These are phyloP conservation scores for Crocidura indochinensis DNA, from an alignment of 2,797 vertebrate genomes.

Conservation along the genomic window DNA sequence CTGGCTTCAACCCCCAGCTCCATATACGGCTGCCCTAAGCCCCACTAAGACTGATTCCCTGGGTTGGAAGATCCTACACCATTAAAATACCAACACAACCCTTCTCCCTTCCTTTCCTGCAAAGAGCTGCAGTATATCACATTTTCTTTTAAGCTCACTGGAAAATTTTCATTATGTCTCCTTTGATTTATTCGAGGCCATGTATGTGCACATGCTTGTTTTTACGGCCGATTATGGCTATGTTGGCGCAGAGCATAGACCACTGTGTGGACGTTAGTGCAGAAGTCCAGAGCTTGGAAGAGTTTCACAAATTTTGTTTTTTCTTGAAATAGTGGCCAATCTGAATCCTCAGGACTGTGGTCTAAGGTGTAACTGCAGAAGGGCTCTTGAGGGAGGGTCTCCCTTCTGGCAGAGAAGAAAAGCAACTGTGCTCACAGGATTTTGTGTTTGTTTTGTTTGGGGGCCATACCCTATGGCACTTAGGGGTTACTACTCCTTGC, in stretches of 20 bases:
- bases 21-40: no score
- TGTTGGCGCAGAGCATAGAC: constrained; percentile 13
- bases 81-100: constrained; percentile 52
- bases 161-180: constrained; percentile 62
- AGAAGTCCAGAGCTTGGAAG: constrained; percentile 5
- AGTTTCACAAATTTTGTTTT: neutral
- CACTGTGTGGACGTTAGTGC: neutral
- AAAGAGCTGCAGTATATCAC: constrained; percentile 46
- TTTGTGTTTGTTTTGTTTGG: no score
- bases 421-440: no score
- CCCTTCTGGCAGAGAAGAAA: neutral
- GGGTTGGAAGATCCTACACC: constrained; percentile 42
- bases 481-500: no score
- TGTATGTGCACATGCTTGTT: constrained; percentile 54
- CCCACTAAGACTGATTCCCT: no score
- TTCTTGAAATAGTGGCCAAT: neutral
- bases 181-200: constrained; percentile 68
- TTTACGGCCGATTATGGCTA: constrained; percentile 46
- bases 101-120: neutral
- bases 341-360: neutral
- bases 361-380: neutral
- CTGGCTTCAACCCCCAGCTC: no score
- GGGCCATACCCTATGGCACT: no score
- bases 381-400: neutral
- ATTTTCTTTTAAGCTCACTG: constrained; percentile 72